Percentiles rank a stretch among this genome's conserved stretches.
Conservation (phyloP, 2,797 vertebrate genomes). For the Champsocephalus gunnari region DNA sequence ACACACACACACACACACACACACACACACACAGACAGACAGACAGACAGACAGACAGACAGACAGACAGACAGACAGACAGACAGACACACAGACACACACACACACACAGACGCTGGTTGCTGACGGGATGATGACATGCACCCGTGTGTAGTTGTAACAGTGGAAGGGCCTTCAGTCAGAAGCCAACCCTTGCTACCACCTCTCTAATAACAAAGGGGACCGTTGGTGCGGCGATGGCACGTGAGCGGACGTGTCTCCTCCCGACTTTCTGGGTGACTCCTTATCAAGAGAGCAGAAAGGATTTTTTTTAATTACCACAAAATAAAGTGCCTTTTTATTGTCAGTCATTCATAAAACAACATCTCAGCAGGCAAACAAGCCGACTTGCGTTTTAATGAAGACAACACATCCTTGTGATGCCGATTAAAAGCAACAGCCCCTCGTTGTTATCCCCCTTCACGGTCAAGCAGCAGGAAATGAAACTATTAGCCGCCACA, state of each 20-base stretch:
- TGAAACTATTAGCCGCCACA: too few relatives aligned
- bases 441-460: too few relatives aligned
- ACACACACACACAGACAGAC: neutral
- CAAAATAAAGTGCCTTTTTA: neutral
- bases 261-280: conserved; percentile 9
- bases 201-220: conserved; percentile 48
- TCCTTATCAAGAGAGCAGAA: conserved; percentile 26
- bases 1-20: neutral
- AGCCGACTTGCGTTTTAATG: neutral
- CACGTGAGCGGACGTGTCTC: conserved; percentile 13
- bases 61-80: neutral
- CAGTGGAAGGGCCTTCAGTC: conserved; percentile 31
- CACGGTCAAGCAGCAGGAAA: too few relatives aligned
- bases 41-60: too few relatives aligned
- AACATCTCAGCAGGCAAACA: neutral
- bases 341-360: neutral
- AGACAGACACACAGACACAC: conserved; percentile 21
- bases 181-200: conserved; percentile 54
- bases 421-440: too few relatives aligned
- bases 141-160: too few relatives aligned
- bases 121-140: conserved; percentile 28
- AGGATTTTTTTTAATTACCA: neutral
- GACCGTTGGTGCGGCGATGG: conserved; percentile 20
- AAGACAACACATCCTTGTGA: neutral
- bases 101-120: conserved; percentile 20